Percentiles rank a stretch among this genome's conserved stretches.
These are phyloP conservation scores for Sebastes minor DNA, from an alignment of 2,797 vertebrate genomes.

Conservation along the genomic window DNA sequence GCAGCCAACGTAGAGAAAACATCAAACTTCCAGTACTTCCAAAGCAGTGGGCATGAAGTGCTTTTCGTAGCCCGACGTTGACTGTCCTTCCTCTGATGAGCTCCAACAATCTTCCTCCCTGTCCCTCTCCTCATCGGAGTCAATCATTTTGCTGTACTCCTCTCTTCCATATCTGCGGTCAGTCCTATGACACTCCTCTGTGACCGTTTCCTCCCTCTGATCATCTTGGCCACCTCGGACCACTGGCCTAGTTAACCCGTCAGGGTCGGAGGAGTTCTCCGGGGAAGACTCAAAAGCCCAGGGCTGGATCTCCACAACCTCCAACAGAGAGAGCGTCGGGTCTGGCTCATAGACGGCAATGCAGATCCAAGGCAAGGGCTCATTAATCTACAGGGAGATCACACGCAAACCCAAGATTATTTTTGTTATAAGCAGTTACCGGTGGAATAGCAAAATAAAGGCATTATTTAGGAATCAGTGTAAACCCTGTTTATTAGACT, in stretches of 20 bases:
- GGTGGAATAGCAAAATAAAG: background rate
- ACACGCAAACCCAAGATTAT: background rate
- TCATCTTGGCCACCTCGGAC: constrained; percentile 11
- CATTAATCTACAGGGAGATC: constrained; percentile 52
- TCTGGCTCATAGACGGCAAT: constrained; percentile 41
- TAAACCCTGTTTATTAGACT: background rate
- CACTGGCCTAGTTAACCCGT: background rate
- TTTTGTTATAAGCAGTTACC: background rate
- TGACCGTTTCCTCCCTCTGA: background rate
- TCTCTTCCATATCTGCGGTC: constrained; percentile 25
- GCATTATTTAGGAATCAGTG: background rate
- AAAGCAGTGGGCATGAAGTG: constrained; percentile 80
- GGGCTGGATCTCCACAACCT: constrained; percentile 62
- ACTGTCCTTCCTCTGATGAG: constrained; percentile 53
- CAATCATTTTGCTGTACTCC: constrained; percentile 73
- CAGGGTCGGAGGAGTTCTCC: background rate
- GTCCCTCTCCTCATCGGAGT: constrained; percentile 62
- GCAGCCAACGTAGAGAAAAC: background rate
- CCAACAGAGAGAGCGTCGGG: constrained; percentile 70
- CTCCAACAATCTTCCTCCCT: constrained; percentile 3
- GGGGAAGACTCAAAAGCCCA: background rate
- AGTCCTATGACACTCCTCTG: constrained; percentile 14
- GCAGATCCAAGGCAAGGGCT: constrained; percentile 35
- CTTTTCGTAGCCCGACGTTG: constrained; percentile 77
- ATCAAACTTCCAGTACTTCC: constrained; percentile 40